A percentile compares a stretch with the other conserved stretches of the same genome.
Evolutionary conservation across 2,113 vertebrate genomes (phyloP).

Genomic region (Chaetodon auriga): DNA sequence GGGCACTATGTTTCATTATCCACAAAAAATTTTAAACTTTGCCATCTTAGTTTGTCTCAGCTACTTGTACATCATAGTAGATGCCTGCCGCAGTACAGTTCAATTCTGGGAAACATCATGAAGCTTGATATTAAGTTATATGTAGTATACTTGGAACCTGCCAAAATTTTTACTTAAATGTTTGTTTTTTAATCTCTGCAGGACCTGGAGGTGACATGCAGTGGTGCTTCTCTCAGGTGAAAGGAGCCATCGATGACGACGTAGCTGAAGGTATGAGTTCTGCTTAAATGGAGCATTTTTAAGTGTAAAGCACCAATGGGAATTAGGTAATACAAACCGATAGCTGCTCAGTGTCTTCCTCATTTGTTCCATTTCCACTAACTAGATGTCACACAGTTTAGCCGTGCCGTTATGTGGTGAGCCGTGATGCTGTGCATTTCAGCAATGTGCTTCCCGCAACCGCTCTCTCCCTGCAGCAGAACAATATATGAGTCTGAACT

Average conservation of each 20-base stretch:
- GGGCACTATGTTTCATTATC: too few relatives aligned
- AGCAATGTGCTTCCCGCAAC: background rate
- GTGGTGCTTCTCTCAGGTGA: conserved; percentile 99
- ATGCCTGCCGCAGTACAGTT: background rate
- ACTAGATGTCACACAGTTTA: background rate
- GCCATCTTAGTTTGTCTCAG: background rate
- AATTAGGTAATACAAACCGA: background rate
- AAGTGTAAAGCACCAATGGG: background rate
- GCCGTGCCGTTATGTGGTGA: background rate
- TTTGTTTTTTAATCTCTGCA: conserved; percentile 33
- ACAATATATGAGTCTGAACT: background rate
- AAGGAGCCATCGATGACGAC: conserved; percentile 98
- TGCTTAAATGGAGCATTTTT: background rate
- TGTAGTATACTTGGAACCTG: background rate
- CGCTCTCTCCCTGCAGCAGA: background rate
- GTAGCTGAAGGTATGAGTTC: conserved; percentile 94
- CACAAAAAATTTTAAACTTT: background rate
- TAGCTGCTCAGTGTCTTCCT: background rate
- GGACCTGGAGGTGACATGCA: conserved; percentile 95
- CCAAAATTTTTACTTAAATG: background rate
- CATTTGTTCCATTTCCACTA: background rate
- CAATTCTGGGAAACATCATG: background rate
- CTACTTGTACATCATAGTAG: background rate
- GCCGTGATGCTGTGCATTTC: background rate
- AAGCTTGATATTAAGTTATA: background rate